These are phyloP conservation scores for Prunella strophiata DNA, from an alignment of 2,797 vertebrate species.

Conservation along the genomic window DNA sequence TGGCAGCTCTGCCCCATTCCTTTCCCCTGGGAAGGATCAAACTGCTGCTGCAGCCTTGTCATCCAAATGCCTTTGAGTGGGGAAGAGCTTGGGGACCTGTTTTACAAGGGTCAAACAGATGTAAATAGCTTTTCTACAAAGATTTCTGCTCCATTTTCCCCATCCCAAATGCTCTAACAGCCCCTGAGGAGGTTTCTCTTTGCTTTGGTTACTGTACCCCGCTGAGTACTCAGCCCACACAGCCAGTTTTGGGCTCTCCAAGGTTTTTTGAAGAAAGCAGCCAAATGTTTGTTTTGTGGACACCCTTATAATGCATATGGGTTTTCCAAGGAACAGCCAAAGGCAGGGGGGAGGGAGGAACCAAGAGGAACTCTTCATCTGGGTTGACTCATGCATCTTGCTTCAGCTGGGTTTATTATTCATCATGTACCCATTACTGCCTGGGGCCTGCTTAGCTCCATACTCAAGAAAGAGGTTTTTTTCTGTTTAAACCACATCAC, in stretches of 20 bases:
- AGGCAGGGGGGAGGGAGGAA: neutral
- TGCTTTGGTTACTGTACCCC: constrained; percentile 41
- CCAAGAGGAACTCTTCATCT: constrained; percentile 46
- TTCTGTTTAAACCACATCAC: constrained; percentile 13
- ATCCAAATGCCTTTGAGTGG: neutral
- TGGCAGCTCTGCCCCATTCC: neutral
- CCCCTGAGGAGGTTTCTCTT: constrained; percentile 41
- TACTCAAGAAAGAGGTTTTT: neutral
- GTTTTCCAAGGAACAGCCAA: constrained; percentile 41
- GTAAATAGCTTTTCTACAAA: constrained; percentile 38
- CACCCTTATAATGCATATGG: neutral
- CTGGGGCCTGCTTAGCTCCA: constrained; percentile 11
- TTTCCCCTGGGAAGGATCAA: neutral
- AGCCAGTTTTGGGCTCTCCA: constrained; percentile 33
- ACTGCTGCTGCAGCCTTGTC: neutral
- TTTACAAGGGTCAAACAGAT: constrained; percentile 51
- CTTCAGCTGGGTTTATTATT: constrained; percentile 48
- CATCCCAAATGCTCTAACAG: neutral
- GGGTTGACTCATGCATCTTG: constrained; percentile 36
- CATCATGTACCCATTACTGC: constrained; percentile 33
- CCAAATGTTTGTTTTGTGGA: constrained; percentile 59
- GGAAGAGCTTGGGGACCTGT: constrained; percentile 5
- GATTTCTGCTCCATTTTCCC: constrained; percentile 39
- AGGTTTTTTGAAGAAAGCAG: constrained; percentile 33
- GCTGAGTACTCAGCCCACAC: constrained; percentile 49